Evolutionary conservation across 1,140 invertebrate species (phyloP).

Genomic region (Yoshiicerus persimilis): DNA sequence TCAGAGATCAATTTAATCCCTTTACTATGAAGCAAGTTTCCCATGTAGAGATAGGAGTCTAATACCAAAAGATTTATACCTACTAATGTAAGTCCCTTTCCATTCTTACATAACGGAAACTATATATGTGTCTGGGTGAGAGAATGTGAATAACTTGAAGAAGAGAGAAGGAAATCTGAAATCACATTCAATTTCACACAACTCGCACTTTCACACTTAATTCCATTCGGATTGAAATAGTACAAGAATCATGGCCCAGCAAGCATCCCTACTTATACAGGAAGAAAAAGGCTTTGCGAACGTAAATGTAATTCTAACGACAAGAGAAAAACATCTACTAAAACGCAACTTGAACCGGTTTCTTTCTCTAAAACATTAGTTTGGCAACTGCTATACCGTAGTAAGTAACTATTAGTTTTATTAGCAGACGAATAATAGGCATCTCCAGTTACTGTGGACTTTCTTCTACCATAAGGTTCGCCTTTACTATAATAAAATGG

Average conservation of each 20-base stretch:
- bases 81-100: not conserved
- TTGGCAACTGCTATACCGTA: not conserved
- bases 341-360: not conserved
- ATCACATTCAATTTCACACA: not conserved
- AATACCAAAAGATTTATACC: not conserved
- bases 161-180: not conserved
- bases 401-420: not conserved
- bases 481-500: not conserved
- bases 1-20: slow-evolving; percentile 20
- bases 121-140: not conserved
- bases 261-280: not conserved
- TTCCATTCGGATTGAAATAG: not conserved
- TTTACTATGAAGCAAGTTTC: not conserved
- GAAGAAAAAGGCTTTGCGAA: not conserved
- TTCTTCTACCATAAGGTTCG: no score
- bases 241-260: not conserved
- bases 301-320: not conserved
- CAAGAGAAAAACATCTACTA: not conserved
- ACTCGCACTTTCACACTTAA: not conserved
- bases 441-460: not conserved
- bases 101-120: not conserved
- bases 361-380: not conserved
- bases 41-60: not conserved
- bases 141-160: not conserved
- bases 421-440: not conserved